Base-by-base conservation (phyloP, 1,140 invertebrate genomes). In the Diachasmimorpha longicaudata region DNA sequence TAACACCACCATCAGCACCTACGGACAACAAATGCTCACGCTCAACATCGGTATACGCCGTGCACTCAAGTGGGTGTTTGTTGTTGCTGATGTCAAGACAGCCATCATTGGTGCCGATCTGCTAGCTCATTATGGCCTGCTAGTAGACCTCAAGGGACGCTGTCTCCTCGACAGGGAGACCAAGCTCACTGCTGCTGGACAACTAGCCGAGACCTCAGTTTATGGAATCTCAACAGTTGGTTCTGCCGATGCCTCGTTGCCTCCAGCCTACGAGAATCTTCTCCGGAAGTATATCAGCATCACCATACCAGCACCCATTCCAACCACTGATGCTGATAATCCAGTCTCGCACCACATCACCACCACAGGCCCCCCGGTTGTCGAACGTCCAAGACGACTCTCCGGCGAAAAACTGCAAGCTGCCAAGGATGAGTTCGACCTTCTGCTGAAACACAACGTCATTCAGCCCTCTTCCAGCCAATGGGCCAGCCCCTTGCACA, bases 401-500 rank as follows among this genome's bases (percentile, higher is more conserved):
- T n/a, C 77, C 13, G 80, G 82, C 0, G 77, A 80, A 0, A 81
- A 79, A 44, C 68, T 81, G 76, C 85, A 84, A 8, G 23, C 23
- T 16, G 70, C 73, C 5, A 79, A 79, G 1, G 79, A 80, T 70
- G 48, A 72, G 79, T 89, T 91, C 75, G 79, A 90, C 14, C 69
- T 76, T 13, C 66, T 90, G 0, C 78, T 80, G 9, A 13, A 76
- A 31, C 58, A 78, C 0, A 79, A 81, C 74, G 80, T 70, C 36
- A 48, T 79, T 1, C 87, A 0, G 84, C 82, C 3, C 81, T 88
- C 83, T 0, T 78, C 74, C 13, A 85, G 84, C 73, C 66, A 82
- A n/a, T 89, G 85, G 84, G 80, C 86, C n/a, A 83, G 81, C 14
- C 83, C 86, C 9, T 55, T 86, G 8, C 80, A 85, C 46, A 78